These are phyloP conservation scores for Rousettus madagascariensis DNA, from an alignment of 2,797 vertebrate genomes.

Conservation along the genomic window DNA sequence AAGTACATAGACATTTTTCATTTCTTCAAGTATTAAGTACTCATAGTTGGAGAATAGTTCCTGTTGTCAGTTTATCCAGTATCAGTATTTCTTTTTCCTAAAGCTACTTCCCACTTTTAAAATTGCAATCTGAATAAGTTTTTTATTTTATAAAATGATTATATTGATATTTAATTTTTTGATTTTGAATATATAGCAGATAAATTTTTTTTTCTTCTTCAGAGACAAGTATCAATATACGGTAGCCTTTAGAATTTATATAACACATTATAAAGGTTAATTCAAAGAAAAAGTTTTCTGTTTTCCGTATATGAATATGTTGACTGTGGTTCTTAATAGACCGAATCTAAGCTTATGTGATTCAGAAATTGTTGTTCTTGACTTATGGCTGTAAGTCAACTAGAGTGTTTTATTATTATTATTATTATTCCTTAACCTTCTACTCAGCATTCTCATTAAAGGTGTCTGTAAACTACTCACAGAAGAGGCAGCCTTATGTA, in stretches of 20 bases:
- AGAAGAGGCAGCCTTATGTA: not conserved
- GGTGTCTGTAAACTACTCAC: not conserved
- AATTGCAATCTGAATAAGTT: constrained; percentile 6
- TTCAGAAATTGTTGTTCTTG: not conserved
- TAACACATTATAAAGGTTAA: not conserved
- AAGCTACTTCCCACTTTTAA: not conserved
- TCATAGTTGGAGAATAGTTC: constrained; percentile 15
- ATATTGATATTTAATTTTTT: constrained; percentile 32
- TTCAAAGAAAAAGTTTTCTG: not conserved
- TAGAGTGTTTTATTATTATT: not conserved
- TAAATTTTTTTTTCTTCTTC: not conserved
- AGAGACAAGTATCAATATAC: not conserved
- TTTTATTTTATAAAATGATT: constrained; percentile 47
- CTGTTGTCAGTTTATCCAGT: not conserved
- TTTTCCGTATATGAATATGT: not conserved
- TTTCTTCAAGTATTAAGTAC: not conserved
- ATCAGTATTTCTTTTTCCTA: not conserved
- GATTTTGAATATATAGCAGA: not conserved
- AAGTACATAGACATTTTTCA: constrained; percentile 56
- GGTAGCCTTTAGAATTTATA: not conserved
- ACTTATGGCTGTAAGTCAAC: not conserved
- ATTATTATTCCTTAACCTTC: not conserved
- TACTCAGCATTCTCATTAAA: not conserved
- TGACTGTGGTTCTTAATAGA: constrained; percentile 6
- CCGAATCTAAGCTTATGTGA: not conserved